Conservation (phyloP, 35 echinoderm and acorn worm species). For the Chiridota heheva region DNA sequence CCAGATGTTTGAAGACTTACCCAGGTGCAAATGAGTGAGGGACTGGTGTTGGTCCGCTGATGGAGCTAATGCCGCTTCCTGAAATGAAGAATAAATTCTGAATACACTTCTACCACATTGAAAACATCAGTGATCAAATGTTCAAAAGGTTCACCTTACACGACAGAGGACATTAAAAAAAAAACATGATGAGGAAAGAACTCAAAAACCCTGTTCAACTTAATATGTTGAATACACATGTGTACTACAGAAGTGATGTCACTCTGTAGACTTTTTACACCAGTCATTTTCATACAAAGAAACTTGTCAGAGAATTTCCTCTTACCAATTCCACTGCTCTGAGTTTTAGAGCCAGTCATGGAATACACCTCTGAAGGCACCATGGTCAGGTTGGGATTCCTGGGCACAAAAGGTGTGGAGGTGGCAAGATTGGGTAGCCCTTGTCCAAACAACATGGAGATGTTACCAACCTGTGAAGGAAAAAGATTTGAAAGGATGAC, state of each 20-base stretch:
- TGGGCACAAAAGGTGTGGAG: slow-evolving; percentile 71
- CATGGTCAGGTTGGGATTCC: slow-evolving; percentile 26
- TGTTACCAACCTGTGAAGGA: neutral
- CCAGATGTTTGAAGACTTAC: too few relatives aligned
- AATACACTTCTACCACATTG: neutral
- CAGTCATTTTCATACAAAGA: neutral
- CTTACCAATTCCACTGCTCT: slow-evolving; percentile 93
- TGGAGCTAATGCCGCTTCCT: slow-evolving; percentile 84
- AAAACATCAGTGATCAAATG: neutral
- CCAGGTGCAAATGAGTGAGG: slow-evolving; percentile 53
- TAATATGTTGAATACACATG: neutral
- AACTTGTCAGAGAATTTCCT: neutral
- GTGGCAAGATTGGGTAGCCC: slow-evolving; percentile 74
- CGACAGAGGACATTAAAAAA: neutral
- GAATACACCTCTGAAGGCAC: neutral
- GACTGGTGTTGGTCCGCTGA: slow-evolving; percentile 56
- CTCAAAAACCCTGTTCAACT: too few relatives aligned
- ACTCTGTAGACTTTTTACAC: neutral
- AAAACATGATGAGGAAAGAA: too few relatives aligned
- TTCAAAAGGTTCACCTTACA: neutral
- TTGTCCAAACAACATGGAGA: slow-evolving; percentile 82
- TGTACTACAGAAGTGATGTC: neutral
- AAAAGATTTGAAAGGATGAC: neutral
- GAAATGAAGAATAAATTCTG: neutral
- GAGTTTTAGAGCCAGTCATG: neutral